Evolutionary conservation across 2,797 vertebrate genomes (phyloP).

Genomic region (Sebastes melanostomus): DNA sequence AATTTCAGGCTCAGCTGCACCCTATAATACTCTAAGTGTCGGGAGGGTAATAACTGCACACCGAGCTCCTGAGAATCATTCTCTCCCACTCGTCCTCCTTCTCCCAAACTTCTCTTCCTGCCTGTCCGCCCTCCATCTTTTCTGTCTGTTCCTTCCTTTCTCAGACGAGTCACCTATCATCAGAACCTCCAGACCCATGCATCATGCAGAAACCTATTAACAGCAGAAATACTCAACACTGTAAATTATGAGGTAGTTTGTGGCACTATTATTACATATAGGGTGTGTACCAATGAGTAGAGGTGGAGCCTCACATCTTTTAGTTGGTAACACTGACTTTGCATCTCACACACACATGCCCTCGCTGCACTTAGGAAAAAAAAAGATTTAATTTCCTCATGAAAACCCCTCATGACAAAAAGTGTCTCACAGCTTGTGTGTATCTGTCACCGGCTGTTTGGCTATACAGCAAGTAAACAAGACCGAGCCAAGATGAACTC

Average conservation of each 20-base stretch:
- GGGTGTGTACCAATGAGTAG: not conserved
- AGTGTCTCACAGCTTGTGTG: not conserved
- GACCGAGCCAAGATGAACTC: not conserved
- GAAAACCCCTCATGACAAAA: not conserved
- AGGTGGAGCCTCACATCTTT: not conserved
- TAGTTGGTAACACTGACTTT: not conserved
- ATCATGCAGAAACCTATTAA: constrained; percentile 11
- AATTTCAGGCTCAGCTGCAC: constrained; percentile 51
- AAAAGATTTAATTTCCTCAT: not conserved
- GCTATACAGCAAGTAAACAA: constrained; percentile 2
- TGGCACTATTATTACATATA: not conserved
- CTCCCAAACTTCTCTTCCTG: constrained; percentile 1
- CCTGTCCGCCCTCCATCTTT: constrained; percentile 13
- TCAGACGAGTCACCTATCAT: constrained; percentile 15
- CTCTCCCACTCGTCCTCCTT: constrained; percentile 20
- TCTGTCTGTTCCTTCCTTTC: constrained; percentile 17
- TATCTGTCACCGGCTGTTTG: constrained; percentile 1
- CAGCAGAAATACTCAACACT: not conserved
- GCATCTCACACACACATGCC: not conserved
- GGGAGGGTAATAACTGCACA: constrained; percentile 42
- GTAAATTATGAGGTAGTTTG: constrained; percentile 21
- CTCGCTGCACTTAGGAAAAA: too few species aligned
- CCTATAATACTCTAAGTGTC: constrained; percentile 42
- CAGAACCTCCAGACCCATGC: not conserved
- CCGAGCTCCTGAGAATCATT: constrained; percentile 23